Conservation (phyloP, 1,140 invertebrate genomes). For the Zaprionus camerounensis region DNA sequence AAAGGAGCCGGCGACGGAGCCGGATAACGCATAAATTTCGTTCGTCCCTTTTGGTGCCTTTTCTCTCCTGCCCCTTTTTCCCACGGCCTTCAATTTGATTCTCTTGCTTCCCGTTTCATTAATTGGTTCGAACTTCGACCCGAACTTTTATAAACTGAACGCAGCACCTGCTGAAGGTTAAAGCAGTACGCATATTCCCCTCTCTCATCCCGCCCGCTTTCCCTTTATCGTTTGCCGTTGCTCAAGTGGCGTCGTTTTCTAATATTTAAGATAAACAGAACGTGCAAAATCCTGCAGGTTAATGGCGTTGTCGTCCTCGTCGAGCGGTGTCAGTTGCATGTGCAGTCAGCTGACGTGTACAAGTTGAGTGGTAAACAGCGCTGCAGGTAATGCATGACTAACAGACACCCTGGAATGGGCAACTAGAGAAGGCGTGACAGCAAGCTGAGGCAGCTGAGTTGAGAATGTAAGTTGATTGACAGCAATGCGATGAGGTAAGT, state of each 20-base stretch:
- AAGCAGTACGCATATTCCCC: background rate
- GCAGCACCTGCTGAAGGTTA: background rate
- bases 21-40: slow-evolving; percentile 46
- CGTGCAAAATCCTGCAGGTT: slow-evolving; percentile 42
- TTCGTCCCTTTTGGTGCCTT: slow-evolving; percentile 18
- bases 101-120: slow-evolving; percentile 34
- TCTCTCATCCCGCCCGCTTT: background rate
- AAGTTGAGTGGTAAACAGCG: slow-evolving; percentile 29
- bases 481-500: no score
- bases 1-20: slow-evolving; percentile 17
- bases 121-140: slow-evolving; percentile 33
- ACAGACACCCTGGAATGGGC: background rate
- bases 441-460: no score
- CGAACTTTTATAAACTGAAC: background rate
- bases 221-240: background rate
- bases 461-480: no score
- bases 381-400: background rate
- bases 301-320: background rate
- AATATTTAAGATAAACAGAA: slow-evolving; percentile 63
- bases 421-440: no score
- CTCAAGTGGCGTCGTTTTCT: slow-evolving; percentile 8
- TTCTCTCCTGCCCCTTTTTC: no score
- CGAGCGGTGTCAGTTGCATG: slow-evolving; percentile 42
- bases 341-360: slow-evolving; percentile 31
- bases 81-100: no score